Evolutionary conservation across 2,797 vertebrate species (phyloP), one percentile per base, ranked within the genome.

Genomic region (Coccyzus lansbergi): DNA sequence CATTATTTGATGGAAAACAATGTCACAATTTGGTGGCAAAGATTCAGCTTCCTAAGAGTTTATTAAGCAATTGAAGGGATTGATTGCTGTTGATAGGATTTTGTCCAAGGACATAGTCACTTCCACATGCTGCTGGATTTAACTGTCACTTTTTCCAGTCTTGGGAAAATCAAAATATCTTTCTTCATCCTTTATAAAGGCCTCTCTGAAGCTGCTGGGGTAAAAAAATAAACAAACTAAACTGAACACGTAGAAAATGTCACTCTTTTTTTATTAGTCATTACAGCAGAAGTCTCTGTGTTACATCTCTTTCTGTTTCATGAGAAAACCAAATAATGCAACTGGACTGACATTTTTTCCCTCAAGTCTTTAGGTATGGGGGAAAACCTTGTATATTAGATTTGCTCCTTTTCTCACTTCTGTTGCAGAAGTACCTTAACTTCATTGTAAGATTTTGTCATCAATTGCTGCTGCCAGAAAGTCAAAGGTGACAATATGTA

Each of bases 1-100:
- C 76, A 94, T 91, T 94, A 88, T 93, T 89, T 94, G 96, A 93
- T 93, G 67, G 64, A 86, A 96, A 96, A 86, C 38, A 92, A 67
- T 92, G 52, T 77, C 92, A 93, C 36, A 72, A 95, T 94, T 72
- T 3, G 0, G 86, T 84, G 49, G 12, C 12, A 93, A 84, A 91
- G 33, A 21, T 75, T 84, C 48, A 92, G 95, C 51, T 91, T 94
- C 80, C 94, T 46, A 91, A 92, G 58, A 40, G 15, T 93, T 92
- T 94, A 89, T 93, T 86, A 69, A 44, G 85, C 48, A 91, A 84
- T 82, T 91, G 75, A 93, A 96, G 96, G 53, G 71, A 89, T 48
- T 93, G 81, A 93, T 93, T 93, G 51, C 13, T 92, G 55, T 90
- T 91, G 53, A 94, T 86, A 89, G 52, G 70, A 83, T 95, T 96